A percentile compares a stretch with the other conserved stretches of the same genome.
These are phyloP conservation scores for Liasis olivaceus DNA, from an alignment of 2,797 vertebrate species.

Conservation along the genomic window DNA sequence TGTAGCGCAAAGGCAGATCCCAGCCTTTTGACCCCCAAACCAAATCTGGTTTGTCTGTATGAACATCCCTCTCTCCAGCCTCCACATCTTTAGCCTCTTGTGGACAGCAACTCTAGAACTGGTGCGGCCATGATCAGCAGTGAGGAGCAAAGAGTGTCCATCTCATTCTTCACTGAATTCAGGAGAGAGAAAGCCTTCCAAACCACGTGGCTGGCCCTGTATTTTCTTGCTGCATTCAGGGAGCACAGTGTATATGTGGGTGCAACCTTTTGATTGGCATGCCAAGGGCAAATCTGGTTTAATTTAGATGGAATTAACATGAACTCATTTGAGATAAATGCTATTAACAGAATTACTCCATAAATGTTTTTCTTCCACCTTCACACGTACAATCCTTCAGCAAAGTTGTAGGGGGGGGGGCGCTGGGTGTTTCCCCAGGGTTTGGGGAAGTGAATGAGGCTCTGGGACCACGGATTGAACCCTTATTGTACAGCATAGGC, in stretches of 20 bases:
- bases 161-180: neutral
- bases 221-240: neutral
- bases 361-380: no score
- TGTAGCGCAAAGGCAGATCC: neutral
- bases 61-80: neutral
- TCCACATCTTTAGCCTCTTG: neutral
- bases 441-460: neutral
- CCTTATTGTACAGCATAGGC: neutral
- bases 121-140: neutral
- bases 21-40: neutral
- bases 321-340: neutral
- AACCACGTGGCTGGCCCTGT: neutral
- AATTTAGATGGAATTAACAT: neutral
- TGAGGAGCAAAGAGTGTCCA: neutral
- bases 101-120: neutral
- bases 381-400: no score
- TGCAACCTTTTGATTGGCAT: neutral
- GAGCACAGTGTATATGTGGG: neutral
- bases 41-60: neutral
- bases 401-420: neutral
- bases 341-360: no score
- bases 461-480: neutral
- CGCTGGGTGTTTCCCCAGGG: neutral
- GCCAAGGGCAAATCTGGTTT: neutral
- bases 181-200: neutral